Conservation (phyloP, 2,113 vertebrate genomes). For the Parus major region DNA sequence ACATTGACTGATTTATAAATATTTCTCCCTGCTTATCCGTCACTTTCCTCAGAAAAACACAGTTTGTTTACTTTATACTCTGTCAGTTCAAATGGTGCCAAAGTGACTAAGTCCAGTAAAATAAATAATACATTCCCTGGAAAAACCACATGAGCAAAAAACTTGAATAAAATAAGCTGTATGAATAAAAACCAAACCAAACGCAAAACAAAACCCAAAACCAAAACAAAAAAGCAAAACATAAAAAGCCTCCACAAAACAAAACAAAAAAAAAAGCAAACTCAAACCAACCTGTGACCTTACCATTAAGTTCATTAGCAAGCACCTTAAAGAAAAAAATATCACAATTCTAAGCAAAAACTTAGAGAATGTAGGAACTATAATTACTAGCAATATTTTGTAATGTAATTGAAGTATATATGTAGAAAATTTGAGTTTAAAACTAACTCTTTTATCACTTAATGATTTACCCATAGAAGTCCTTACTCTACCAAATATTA, state of each 20-base stretch:
- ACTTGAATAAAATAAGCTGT: neutral
- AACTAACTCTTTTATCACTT: neutral
- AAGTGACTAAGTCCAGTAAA: conserved; percentile 9
- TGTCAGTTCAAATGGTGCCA: neutral
- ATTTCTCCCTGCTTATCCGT: neutral
- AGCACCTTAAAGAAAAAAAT: neutral
- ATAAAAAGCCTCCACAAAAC: too few species aligned
- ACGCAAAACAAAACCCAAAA: too few species aligned
- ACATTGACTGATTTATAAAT: neutral
- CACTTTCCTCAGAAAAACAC: neutral
- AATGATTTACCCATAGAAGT: neutral
- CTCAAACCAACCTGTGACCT: neutral
- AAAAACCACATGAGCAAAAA: neutral
- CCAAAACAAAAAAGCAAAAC: neutral
- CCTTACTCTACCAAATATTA: neutral
- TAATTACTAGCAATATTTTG: neutral
- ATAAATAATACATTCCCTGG: neutral
- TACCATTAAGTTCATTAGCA: neutral
- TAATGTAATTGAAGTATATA: neutral
- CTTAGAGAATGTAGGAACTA: neutral
- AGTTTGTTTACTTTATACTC: neutral
- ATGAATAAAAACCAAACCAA: neutral
- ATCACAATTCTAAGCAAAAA: neutral
- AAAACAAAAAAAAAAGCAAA: neutral
- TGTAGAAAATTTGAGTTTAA: neutral